A percentile compares a stretch with the other conserved stretches of the same genome.
These are phyloP conservation scores for Meliscaeva auricollis DNA, from an alignment of 2,888 invertebrate genomes.

Conservation along the genomic window DNA sequence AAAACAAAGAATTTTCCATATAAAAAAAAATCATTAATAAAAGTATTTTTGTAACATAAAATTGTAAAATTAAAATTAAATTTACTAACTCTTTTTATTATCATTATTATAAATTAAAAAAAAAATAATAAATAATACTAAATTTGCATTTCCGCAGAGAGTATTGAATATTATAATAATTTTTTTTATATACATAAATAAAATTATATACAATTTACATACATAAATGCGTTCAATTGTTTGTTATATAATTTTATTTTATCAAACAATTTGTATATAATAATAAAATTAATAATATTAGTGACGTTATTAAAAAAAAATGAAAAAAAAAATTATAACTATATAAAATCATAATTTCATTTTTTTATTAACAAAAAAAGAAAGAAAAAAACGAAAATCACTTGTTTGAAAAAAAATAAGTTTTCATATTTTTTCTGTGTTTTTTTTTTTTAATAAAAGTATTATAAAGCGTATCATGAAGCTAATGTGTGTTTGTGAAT, in stretches of 20 bases:
- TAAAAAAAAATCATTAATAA: slow-evolving; percentile 43
- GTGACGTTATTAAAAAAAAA: slow-evolving; percentile 41
- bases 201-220: slow-evolving; percentile 73
- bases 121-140: background rate
- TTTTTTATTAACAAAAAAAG: slow-evolving; percentile 51
- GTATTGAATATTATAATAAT: slow-evolving; percentile 57
- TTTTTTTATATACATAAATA: slow-evolving; percentile 62
- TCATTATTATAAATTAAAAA: slow-evolving; percentile 42
- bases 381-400: slow-evolving; percentile 56
- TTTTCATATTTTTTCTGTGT: slow-evolving; percentile 58
- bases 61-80: slow-evolving; percentile 66
- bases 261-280: slow-evolving; percentile 72
- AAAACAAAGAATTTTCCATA: slow-evolving; percentile 31
- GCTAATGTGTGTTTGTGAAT: slow-evolving; percentile 34
- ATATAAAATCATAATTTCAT: slow-evolving; percentile 56
- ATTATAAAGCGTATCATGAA: slow-evolving; percentile 66
- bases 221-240: slow-evolving; percentile 56
- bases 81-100: slow-evolving; percentile 62
- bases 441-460: slow-evolving; percentile 47
- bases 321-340: slow-evolving; percentile 28
- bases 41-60: slow-evolving; percentile 75
- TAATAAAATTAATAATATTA: slow-evolving; percentile 41
- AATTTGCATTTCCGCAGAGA: slow-evolving; percentile 59
- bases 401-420: slow-evolving; percentile 71
- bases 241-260: slow-evolving; percentile 32